Conservation (phyloP, 1,140 invertebrate genomes). For the Magallana angulata region DNA sequence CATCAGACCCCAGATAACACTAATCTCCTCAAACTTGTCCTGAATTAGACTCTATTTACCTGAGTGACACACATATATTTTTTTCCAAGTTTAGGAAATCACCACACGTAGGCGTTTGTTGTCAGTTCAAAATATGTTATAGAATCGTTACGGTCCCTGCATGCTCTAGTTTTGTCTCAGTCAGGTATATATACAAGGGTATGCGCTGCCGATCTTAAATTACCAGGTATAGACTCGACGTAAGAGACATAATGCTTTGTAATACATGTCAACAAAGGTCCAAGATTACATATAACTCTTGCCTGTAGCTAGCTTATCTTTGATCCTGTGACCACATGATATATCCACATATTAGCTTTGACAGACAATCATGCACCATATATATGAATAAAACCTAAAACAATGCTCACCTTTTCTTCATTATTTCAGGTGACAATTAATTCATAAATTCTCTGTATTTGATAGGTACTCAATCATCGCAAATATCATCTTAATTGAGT, state of each 20-base stretch:
- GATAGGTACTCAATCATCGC: no score
- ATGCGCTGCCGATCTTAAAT: background rate
- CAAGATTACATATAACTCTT: background rate
- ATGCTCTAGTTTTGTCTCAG: slow-evolving; percentile 1
- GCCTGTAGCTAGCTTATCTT: background rate
- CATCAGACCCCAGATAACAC: background rate
- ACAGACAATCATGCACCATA: background rate
- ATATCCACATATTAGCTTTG: background rate
- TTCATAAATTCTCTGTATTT: background rate
- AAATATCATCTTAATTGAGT: no score
- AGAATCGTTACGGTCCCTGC: slow-evolving; percentile 9
- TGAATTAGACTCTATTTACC: background rate
- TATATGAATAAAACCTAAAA: background rate
- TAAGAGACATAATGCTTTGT: slow-evolving; percentile 6
- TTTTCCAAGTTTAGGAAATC: background rate
- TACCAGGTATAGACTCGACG: background rate
- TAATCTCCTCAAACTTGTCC: background rate
- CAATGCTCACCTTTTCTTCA: background rate
- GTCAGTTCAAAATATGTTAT: background rate
- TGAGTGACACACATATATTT: slow-evolving; percentile 8
- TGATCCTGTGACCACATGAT: background rate
- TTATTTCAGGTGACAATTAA: background rate
- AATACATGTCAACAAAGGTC: slow-evolving; percentile 7
- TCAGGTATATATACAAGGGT: background rate
- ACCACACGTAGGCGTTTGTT: background rate